Base-by-base conservation (phyloP, 2,888 invertebrate species). In the Apomyelois bistriatella region DNA sequence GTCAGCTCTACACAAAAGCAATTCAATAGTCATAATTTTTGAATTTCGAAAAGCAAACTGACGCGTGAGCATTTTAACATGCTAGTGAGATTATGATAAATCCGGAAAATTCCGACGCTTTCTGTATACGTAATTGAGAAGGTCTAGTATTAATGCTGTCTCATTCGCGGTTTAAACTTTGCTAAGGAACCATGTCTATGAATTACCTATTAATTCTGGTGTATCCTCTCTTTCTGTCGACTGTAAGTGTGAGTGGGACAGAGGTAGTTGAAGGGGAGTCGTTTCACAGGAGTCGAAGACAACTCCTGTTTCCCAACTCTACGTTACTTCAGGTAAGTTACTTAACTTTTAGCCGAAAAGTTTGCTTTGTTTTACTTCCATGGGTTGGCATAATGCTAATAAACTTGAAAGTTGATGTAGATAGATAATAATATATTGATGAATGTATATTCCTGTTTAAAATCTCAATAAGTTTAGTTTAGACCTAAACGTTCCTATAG, bases 221-320 rank as follows among this genome's bases (percentile, higher is more conserved):
- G 32, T 30, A 9, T 3, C 7, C 54, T 15, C 35, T 49, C 13
- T 48, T 54, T 41, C 38, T 50, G 28, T 3, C 22, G 47, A 22
- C 13, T 40, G 10, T 53, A 30, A 41, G 43, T 32, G 64, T 56
- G 48, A 70, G 60, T 50, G 72, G 61, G 58, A 66, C 63, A 13
- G 64, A 71, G 3, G 40, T 60, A 52, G 41, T 16, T 13, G 36
- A 68, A 12, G 59, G 64, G 53, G 64, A 64, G 28, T 43, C 63
- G 13, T 54, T 75, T 6, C 74, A 79, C 38, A 75, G 86, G 49
- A 70, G 56, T 52, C 67, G 65, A 56, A 72, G 86, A 22, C 87
- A 87, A 54, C 59, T 87, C 13, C 46, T 85, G 9, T 88, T 74
- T 53, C 83, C 83, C 0, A 88, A 88, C 49, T 72, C 75, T 43